Evolutionary conservation across 1,140 invertebrate species (phyloP).

Genomic region (Globodera ellingtonae): DNA sequence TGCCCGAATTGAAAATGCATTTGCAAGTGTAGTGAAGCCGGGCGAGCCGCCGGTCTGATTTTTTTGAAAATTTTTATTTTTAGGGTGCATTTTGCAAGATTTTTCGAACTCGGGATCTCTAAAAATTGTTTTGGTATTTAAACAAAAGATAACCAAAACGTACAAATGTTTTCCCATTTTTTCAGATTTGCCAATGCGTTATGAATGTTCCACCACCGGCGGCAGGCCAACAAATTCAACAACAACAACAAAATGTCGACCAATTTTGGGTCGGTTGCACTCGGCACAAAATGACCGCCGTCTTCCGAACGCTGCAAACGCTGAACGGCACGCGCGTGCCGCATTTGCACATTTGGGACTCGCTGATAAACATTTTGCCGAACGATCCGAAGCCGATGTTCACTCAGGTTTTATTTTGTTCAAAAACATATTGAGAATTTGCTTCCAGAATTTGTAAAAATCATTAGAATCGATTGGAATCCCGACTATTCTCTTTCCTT

Average conservation of each 20-base stretch:
- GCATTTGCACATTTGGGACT: constrained; percentile 53
- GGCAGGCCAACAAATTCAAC: neutral
- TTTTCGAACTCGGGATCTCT: too few relatives aligned
- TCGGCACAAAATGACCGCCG: constrained; percentile 51
- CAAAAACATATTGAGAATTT: too few relatives aligned
- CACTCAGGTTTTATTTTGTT: constrained; percentile 31
- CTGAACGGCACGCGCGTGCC: constrained; percentile 50
- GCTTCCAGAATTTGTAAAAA: neutral
- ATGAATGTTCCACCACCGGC: neutral
- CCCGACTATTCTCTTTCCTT: neutral
- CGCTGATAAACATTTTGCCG: constrained; percentile 51
- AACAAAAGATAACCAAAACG: neutral
- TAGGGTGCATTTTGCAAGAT: too few relatives aligned
- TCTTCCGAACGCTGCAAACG: constrained; percentile 48
- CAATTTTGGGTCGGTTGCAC: constrained; percentile 53
- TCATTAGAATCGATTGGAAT: neutral
- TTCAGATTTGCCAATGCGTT: constrained; percentile 10
- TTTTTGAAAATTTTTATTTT: too few relatives aligned
- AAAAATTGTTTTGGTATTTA: too few relatives aligned
- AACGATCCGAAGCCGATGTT: constrained; percentile 43
- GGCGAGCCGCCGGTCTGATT: neutral
- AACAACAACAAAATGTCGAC: neutral
- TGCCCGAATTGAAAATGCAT: neutral
- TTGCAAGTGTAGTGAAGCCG: neutral
- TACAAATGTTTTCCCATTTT: neutral